Evolutionary conservation across 2,113 vertebrate species (phyloP).

Genomic region (Triplophysa rosa): DNA sequence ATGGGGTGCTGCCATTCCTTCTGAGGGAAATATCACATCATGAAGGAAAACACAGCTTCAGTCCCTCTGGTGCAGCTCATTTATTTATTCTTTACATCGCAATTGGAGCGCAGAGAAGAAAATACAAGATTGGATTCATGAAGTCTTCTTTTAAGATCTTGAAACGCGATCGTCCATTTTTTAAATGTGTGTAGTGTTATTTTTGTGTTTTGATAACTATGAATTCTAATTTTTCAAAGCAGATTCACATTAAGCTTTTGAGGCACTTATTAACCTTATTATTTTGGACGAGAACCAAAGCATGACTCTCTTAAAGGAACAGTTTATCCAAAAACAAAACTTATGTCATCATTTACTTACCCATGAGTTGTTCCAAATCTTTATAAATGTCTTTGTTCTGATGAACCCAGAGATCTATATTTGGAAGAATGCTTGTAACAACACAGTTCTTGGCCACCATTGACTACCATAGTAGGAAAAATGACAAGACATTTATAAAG

Average conservation of each 20-base stretch:
- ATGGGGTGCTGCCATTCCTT: constrained; percentile 35
- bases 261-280: neutral
- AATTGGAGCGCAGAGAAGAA: constrained; percentile 16
- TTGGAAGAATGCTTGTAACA: no score
- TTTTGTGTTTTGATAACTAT: neutral
- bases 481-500: no score
- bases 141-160: constrained; percentile 5
- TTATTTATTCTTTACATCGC: constrained; percentile 27
- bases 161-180: constrained; percentile 5
- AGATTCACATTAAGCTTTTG: neutral
- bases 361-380: no score
- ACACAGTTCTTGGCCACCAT: no score
- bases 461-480: no score
- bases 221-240: neutral
- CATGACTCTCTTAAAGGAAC: no score
- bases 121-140: constrained; percentile 25
- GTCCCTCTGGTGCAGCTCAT: constrained; percentile 13
- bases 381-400: no score
- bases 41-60: constrained; percentile 46
- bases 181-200: neutral
- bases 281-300: no score
- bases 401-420: no score
- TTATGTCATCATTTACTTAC: no score
- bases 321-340: no score
- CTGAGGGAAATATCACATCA: constrained; percentile 52